A percentile compares a stretch with the other conserved stretches of the same genome.
Conservation (phyloP, 2,888 invertebrate species). For the Lepas anatifera region DNA sequence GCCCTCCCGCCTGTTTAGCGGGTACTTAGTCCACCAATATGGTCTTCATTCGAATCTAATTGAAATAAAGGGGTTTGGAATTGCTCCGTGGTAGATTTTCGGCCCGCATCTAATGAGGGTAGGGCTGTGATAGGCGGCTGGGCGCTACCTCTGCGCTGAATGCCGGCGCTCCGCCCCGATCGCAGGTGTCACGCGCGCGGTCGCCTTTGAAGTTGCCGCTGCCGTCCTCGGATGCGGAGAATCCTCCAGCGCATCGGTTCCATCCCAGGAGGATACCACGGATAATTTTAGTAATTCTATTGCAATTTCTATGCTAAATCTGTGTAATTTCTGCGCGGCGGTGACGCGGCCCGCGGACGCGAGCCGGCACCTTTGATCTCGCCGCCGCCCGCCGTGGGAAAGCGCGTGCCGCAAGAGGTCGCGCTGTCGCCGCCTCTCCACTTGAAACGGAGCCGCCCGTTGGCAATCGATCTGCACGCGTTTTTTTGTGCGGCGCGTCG, state of each 20-base stretch:
- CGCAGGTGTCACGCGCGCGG: conserved; percentile 16
- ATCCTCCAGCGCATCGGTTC: not conserved
- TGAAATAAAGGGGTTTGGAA: not conserved
- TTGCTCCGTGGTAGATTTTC: not conserved
- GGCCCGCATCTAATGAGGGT: not conserved
- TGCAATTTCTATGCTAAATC: conserved; percentile 12
- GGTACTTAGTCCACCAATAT: not conserved
- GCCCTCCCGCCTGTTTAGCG: not conserved
- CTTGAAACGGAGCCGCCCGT: not conserved
- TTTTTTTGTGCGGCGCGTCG: not conserved
- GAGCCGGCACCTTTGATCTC: not conserved
- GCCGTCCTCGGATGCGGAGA: conserved; percentile 17
- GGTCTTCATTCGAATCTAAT: not conserved
- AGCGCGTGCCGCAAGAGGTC: not conserved
- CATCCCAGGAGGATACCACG: not conserved
- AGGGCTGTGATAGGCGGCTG: not conserved
- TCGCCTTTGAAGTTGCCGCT: conserved; percentile 28
- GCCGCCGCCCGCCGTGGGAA: conserved; percentile 6
- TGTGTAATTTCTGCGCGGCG: conserved; percentile 7
- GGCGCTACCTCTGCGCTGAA: not conserved
- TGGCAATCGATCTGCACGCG: not conserved
- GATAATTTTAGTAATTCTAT: conserved; percentile 11
- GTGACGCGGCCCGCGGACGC: not conserved
- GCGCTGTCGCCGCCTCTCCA: not conserved
- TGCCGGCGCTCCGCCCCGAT: not conserved